A percentile compares a stretch with the other conserved stretches of the same genome.
These are phyloP conservation scores for Acridotheres tristis DNA, from an alignment of 2,797 vertebrate species.

Conservation along the genomic window DNA sequence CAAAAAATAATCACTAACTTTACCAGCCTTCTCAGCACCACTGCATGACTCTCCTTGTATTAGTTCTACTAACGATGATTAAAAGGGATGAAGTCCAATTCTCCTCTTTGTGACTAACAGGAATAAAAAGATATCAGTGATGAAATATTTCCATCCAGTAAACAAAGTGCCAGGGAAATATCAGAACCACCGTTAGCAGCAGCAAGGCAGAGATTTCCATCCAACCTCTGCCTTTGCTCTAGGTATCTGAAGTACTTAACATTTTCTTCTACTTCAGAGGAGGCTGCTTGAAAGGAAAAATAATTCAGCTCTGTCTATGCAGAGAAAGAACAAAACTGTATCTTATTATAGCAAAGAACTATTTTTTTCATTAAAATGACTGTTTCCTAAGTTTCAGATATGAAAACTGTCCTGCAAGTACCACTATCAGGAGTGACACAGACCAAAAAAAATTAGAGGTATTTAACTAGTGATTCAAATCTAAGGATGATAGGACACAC, in stretches of 20 bases:
- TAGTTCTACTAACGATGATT: neutral
- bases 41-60: neutral
- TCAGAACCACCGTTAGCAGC: neutral
- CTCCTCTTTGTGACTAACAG: neutral
- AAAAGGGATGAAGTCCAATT: neutral
- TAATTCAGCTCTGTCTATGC: neutral
- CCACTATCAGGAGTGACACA: neutral
- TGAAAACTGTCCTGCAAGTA: neutral
- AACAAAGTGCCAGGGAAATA: constrained; percentile 21
- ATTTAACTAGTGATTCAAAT: neutral
- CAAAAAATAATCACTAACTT: neutral
- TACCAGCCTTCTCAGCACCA: neutral
- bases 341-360: neutral
- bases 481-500: neutral
- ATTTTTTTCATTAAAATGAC: neutral
- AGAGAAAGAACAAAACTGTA: neutral
- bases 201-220: constrained; percentile 13
- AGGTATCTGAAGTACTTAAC: constrained; percentile 19
- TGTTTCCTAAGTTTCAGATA: neutral
- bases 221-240: constrained; percentile 13
- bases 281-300: constrained; percentile 17
- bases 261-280: neutral
- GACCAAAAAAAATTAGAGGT: neutral
- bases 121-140: neutral
- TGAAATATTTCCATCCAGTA: constrained; percentile 31